These are phyloP conservation scores for Ischnura elegans DNA, from an alignment of 2,888 invertebrate genomes.

Conservation along the genomic window DNA sequence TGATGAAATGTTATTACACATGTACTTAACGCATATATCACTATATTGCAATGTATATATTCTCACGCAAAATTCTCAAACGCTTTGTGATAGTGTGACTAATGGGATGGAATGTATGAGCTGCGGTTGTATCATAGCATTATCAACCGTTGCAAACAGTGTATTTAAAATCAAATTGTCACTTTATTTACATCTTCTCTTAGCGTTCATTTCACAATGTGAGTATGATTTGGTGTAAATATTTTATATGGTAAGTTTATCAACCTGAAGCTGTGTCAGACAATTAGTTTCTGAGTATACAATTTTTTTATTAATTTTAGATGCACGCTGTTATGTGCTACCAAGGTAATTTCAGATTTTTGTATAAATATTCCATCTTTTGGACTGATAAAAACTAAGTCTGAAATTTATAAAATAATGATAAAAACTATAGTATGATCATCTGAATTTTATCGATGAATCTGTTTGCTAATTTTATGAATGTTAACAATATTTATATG, in stretches of 20 bases:
- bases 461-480: not conserved
- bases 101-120: not conserved
- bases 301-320: not conserved
- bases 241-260: not conserved
- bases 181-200: not conserved
- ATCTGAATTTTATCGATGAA: not conserved
- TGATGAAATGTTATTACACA: not conserved
- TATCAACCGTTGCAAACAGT: not conserved
- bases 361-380: not conserved
- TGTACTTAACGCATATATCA: not conserved
- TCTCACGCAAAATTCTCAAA: not conserved
- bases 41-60: slow-evolving; percentile 8
- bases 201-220: not conserved
- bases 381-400: not conserved
- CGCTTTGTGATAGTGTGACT: slow-evolving; percentile 17
- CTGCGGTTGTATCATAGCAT: not conserved
- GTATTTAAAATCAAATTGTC: too few species aligned
- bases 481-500: not conserved
- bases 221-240: not conserved
- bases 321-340: not conserved
- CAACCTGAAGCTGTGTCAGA: not conserved
- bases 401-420: not conserved
- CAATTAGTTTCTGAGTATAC: not conserved
- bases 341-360: not conserved
- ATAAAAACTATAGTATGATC: not conserved